Conservation (phyloP, 2,113 vertebrate species). For the Empidonax traillii region DNA sequence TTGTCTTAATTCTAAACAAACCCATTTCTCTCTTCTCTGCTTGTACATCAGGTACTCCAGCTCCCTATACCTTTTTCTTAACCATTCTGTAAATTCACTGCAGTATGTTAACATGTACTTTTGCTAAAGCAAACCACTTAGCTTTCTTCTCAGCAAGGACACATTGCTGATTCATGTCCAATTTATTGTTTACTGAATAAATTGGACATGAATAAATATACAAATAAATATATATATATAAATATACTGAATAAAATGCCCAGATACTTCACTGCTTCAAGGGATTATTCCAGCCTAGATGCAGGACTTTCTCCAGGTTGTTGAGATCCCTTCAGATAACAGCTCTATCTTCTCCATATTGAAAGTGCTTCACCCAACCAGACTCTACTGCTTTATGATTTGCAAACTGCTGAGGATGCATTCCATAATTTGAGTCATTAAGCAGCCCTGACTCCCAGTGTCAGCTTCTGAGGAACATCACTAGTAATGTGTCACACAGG, state of each 20-base stretch:
- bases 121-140: neutral
- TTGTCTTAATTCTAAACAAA: neutral
- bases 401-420: neutral
- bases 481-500: neutral
- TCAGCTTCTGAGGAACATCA: neutral
- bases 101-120: neutral
- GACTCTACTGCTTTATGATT: neutral
- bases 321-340: neutral
- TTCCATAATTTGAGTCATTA: neutral
- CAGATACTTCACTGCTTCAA: neutral
- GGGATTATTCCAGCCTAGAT: neutral
- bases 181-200: neutral
- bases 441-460: neutral
- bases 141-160: neutral
- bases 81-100: neutral
- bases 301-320: neutral
- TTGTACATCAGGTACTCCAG: neutral
- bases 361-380: neutral
- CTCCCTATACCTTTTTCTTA: neutral
- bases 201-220: too few species aligned
- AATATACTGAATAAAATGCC: neutral
- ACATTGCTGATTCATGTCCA: neutral
- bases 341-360: neutral
- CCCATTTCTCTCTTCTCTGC: neutral
- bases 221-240: too few species aligned